Evolutionary conservation across 2,113 vertebrate species (phyloP).

Genomic region (Athene noctua): DNA sequence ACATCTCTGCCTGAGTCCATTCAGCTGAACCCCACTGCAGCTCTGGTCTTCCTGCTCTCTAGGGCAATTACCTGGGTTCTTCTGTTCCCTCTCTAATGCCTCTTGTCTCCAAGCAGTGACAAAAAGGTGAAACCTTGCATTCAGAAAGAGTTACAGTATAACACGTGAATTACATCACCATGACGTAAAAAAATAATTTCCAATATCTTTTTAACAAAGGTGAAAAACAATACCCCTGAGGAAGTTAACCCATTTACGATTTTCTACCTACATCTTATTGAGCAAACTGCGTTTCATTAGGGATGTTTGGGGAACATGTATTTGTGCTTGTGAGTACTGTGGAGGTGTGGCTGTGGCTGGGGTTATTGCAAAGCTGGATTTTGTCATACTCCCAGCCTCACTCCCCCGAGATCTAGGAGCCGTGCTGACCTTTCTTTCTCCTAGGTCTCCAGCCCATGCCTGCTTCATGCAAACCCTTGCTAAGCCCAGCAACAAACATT

Average conservation of each 20-base stretch:
- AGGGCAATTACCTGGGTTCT: not conserved
- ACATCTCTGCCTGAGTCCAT: rapidly evolving
- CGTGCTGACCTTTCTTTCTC: not conserved
- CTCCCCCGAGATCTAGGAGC: rapidly evolving
- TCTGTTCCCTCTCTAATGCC: not conserved
- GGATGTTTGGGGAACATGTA: not conserved
- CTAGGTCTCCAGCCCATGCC: not conserved
- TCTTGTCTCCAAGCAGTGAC: not conserved
- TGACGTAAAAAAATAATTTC: not conserved
- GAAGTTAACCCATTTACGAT: not conserved
- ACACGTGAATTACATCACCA: not conserved
- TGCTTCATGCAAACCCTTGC: rapidly evolving
- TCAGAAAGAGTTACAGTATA: rapidly evolving
- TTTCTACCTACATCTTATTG: not conserved
- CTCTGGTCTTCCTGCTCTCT: not conserved
- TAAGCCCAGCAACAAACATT: not conserved
- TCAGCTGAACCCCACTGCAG: not conserved
- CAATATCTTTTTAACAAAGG: not conserved
- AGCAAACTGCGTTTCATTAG: not conserved
- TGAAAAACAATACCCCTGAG: not conserved
- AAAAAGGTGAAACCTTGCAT: not conserved
- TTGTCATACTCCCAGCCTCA: rapidly evolving
- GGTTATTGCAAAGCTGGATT: not conserved
- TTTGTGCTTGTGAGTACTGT: not conserved
- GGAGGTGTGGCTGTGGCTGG: rapidly evolving